Conservation (phyloP, 1,140 invertebrate species). For the Lasaia peninsularis region DNA sequence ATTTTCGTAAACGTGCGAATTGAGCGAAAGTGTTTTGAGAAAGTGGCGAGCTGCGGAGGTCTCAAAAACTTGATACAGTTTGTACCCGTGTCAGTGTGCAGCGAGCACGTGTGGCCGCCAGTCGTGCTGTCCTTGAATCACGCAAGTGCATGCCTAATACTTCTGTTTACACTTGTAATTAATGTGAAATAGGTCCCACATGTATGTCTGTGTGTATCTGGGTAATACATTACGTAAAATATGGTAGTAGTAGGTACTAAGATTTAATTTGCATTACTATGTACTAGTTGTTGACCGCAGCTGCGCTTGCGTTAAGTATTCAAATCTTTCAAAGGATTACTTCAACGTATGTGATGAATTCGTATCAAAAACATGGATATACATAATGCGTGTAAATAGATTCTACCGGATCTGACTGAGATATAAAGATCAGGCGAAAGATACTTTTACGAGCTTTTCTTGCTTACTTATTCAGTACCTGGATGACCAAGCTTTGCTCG, state of each 20-base stretch:
- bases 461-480: too few species aligned
- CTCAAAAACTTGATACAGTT: constrained; percentile 19
- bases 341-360: too few species aligned
- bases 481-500: too few species aligned
- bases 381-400: too few species aligned
- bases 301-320: too few species aligned
- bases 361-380: too few species aligned
- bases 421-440: too few species aligned
- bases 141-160: constrained; percentile 19
- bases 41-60: constrained; percentile 29
- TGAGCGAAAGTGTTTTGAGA: constrained; percentile 66
- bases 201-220: not conserved
- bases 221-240: not conserved
- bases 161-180: constrained; percentile 16
- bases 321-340: too few species aligned
- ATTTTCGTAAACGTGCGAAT: constrained; percentile 74
- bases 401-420: too few species aligned
- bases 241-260: not conserved
- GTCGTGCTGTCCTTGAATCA: constrained; percentile 17
- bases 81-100: not conserved
- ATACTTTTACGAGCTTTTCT: too few species aligned
- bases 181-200: constrained; percentile 2
- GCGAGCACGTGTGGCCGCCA: not conserved
- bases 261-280: not conserved
- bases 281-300: too few species aligned